phyloP scores from a whole-genome alignment of 2,888 invertebrate species.

The Branchipolynoe longqiensis region DNA sequence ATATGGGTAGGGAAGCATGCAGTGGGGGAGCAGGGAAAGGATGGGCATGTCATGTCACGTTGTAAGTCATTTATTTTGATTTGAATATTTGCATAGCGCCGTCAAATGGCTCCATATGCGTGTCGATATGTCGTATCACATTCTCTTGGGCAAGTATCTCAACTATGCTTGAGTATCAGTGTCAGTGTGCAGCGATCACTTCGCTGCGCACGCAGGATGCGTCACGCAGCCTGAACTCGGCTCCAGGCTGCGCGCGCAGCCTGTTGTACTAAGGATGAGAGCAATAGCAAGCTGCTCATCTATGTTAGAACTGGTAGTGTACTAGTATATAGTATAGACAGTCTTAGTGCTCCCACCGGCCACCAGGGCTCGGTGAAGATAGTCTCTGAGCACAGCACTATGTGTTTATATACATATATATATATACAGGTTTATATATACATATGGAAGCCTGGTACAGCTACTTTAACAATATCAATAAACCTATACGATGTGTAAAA shows the following conservation, averaged over 20 bases:
- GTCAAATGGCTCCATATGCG: background rate
- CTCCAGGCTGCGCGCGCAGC: conserved; percentile 13
- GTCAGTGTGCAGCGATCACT: conserved; percentile 41
- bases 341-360: background rate
- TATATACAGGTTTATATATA: conserved; percentile 37
- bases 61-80: conserved; percentile 8
- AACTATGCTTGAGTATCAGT: conserved; percentile 7
- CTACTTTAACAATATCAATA: no score
- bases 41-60: conserved; percentile 10
- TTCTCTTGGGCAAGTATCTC: conserved; percentile 26
- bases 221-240: conserved; percentile 24
- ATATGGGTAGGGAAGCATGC: background rate
- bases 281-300: background rate
- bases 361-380: conserved; percentile 29
- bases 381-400: conserved; percentile 23
- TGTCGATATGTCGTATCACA: conserved; percentile 52
- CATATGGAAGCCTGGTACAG: no score
- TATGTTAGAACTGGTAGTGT: background rate
- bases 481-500: background rate
- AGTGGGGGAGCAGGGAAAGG: conserved; percentile 12
- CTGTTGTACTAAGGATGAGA: conserved; percentile 31
- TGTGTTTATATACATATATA: background rate
- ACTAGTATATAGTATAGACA: conserved; percentile 31
- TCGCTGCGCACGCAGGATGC: conserved; percentile 10
- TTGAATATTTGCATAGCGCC: conserved; percentile 44